A percentile compares a stretch with the other conserved stretches of the same genome.
Conservation (phyloP, 2,888 invertebrate species). For the Drosophila gaucha region DNA sequence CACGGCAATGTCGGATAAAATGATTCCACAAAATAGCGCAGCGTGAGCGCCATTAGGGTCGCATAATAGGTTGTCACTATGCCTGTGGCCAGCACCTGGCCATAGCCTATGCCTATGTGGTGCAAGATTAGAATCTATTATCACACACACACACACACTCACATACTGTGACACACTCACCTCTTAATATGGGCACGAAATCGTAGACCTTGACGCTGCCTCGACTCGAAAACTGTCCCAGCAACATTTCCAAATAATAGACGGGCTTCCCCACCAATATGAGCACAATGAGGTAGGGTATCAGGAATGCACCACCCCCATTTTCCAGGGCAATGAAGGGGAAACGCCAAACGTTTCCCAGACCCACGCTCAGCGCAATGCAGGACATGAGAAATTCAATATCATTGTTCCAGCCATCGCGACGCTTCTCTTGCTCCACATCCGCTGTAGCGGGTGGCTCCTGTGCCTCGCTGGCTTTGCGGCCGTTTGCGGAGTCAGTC, state of each 20-base stretch:
- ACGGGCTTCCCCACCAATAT: slow-evolving; percentile 88
- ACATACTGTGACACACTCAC: slow-evolving; percentile 81
- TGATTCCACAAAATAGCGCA: slow-evolving; percentile 88
- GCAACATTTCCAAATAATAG: slow-evolving; percentile 89
- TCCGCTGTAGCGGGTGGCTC: slow-evolving; percentile 8
- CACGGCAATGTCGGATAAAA: slow-evolving; percentile 88
- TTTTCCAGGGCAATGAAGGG: slow-evolving; percentile 88
- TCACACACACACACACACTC: slow-evolving; percentile 81
- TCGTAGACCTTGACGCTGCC: slow-evolving; percentile 89
- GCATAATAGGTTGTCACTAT: slow-evolving; percentile 89
- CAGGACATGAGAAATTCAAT: slow-evolving; percentile 88
- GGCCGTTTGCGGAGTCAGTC: slow-evolving; percentile 27
- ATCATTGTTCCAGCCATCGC: slow-evolving; percentile 87
- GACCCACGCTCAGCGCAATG: slow-evolving; percentile 87
- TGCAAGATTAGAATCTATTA: neutral
- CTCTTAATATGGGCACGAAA: slow-evolving; percentile 89
- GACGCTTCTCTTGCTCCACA: slow-evolving; percentile 41
- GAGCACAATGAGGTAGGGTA: slow-evolving; percentile 88
- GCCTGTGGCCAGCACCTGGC: slow-evolving; percentile 86
- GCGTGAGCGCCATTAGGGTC: slow-evolving; percentile 88
- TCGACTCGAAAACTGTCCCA: slow-evolving; percentile 90
- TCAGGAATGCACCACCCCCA: slow-evolving; percentile 89
- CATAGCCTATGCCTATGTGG: slow-evolving; percentile 86
- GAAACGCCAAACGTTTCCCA: slow-evolving; percentile 89
- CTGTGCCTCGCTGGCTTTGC: slow-evolving; percentile 10